Percentiles rank a stretch among this genome's conserved stretches.
Evolutionary conservation across 1,140 invertebrate genomes (phyloP).

Genomic region (Lordiphosa mommai): DNA sequence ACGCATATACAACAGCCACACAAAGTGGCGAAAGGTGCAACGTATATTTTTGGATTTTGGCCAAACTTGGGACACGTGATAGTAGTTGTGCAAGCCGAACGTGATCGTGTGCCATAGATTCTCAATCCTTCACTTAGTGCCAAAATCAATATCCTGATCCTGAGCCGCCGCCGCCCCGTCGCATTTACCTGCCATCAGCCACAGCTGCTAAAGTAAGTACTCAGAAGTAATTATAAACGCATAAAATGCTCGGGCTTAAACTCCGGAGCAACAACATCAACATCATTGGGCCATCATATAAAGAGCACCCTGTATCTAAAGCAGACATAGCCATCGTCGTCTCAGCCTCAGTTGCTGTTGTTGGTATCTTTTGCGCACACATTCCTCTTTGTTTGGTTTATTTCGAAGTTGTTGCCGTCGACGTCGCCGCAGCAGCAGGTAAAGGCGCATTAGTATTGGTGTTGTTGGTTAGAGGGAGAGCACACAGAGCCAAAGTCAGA

Average conservation of each 20-base stretch:
- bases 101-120: slow-evolving; percentile 54
- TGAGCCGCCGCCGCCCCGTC: slow-evolving; percentile 3
- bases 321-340: slow-evolving; percentile 22
- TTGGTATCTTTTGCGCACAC: slow-evolving; percentile 50
- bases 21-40: no score
- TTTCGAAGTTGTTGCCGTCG: slow-evolving; percentile 33
- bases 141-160: slow-evolving; percentile 50
- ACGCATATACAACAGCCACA: slow-evolving; percentile 26
- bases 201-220: slow-evolving; percentile 39
- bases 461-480: slow-evolving; percentile 18
- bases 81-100: slow-evolving; percentile 13
- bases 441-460: slow-evolving; percentile 36
- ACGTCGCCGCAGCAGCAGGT: slow-evolving; percentile 43
- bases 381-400: slow-evolving; percentile 57
- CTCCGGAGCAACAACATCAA: slow-evolving; percentile 40
- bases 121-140: slow-evolving; percentile 49
- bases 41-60: slow-evolving; percentile 10
- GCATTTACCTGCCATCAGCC: slow-evolving; percentile 22
- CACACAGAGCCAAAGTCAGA: slow-evolving; percentile 3
- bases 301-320: slow-evolving; percentile 61
- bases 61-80: slow-evolving; percentile 27
- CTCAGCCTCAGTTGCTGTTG: slow-evolving; percentile 17
- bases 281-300: slow-evolving; percentile 24
- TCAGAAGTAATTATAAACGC: slow-evolving; percentile 70
- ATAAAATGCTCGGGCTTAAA: slow-evolving; percentile 40